Percentiles rank a stretch among this genome's conserved stretches.
These are phyloP conservation scores for Troglohyphantes excavatus DNA, from an alignment of 2,888 invertebrate genomes.

Conservation along the genomic window DNA sequence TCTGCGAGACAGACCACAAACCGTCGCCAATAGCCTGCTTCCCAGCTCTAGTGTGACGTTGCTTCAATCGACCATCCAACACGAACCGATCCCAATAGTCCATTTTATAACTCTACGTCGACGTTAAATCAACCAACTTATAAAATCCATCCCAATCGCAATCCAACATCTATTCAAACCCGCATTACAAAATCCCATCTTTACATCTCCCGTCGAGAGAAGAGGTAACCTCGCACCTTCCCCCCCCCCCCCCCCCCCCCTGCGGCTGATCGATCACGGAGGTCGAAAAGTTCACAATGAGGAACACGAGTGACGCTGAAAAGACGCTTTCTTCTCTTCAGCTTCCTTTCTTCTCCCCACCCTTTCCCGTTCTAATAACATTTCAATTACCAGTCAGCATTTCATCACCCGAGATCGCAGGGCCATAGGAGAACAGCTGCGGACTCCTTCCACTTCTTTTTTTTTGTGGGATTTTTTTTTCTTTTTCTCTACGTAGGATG, in stretches of 20 bases:
- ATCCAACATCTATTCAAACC: too few species aligned
- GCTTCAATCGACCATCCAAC: too few species aligned
- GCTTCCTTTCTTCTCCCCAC: slow-evolving; percentile 9
- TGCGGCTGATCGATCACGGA: not conserved
- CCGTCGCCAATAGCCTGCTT: too few species aligned
- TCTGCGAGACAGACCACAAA: too few species aligned
- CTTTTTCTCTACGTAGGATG: not conserved
- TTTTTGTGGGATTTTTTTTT: not conserved
- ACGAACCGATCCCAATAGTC: too few species aligned
- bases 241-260: not conserved
- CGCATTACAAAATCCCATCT: too few species aligned
- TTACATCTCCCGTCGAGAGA: not conserved
- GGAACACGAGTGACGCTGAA: slow-evolving; percentile 19
- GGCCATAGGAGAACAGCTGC: slow-evolving; percentile 44
- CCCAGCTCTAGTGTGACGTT: too few species aligned
- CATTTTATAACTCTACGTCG: too few species aligned
- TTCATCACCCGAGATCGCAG: slow-evolving; percentile 46
- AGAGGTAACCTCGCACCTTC: not conserved
- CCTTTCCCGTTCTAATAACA: slow-evolving; percentile 53
- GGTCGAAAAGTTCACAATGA: slow-evolving; percentile 32
- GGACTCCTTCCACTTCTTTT: slow-evolving; percentile 31
- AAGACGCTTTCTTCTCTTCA: too few species aligned
- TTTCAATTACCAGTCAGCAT: slow-evolving; percentile 62
- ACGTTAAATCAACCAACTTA: too few species aligned
- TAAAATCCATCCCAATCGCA: too few species aligned